Base-by-base conservation (phyloP, 2,888 invertebrate species). In the Capitulum mitella region DNA sequence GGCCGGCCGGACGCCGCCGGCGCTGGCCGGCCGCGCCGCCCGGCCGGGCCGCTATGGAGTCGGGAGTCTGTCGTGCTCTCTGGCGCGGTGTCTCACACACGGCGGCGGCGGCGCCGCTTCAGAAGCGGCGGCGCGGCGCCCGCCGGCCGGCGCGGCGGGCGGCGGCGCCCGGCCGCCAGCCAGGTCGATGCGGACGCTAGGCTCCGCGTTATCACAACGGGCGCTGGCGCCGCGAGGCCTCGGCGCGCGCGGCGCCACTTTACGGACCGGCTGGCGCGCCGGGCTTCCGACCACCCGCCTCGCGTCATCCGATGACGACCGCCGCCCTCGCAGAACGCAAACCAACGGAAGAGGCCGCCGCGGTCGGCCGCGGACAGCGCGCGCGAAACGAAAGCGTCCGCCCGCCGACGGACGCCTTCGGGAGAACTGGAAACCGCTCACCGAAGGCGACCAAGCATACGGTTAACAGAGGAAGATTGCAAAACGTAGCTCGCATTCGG, bases 81-180 rank as follows among this genome's bases (percentile, higher is more conserved):
- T 34, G 1, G 34, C 64, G 64, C 61, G 19, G 64, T 64, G 64
- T 64, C 64, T 19, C 34, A 64, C 64, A 64, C 64, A n/a, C 64
- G 64, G 64, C 34, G 19, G 34, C 64, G 32, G 26, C 5, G 22
- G 58, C 58, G n/a, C 32, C 70, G 70, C 70, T 70, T 70, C 70
- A 70, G 40, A 70, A 70, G 70, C 70, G 34, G 70, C 70, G 70
- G 26, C 70, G 70, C 37, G 29, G 70, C 37, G 54, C 70, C 37
- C 22, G 19, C 37, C 70, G 70, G 34, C 34, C 32, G 64, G 16
- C 29, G 1, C 43, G n/a, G 43, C 34, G 40, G 10, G 3, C 70
- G 22, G 40, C 70, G 70, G 22, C 70, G 26, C 43, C 43, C 43
- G 43, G 43, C 43, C 12, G 12, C 43, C 43, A 12, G 43, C 43